Evolutionary conservation across 2,113 vertebrate genomes (phyloP), one percentile per base, ranked within the genome.

Genomic region (Thunnus thynnus): DNA sequence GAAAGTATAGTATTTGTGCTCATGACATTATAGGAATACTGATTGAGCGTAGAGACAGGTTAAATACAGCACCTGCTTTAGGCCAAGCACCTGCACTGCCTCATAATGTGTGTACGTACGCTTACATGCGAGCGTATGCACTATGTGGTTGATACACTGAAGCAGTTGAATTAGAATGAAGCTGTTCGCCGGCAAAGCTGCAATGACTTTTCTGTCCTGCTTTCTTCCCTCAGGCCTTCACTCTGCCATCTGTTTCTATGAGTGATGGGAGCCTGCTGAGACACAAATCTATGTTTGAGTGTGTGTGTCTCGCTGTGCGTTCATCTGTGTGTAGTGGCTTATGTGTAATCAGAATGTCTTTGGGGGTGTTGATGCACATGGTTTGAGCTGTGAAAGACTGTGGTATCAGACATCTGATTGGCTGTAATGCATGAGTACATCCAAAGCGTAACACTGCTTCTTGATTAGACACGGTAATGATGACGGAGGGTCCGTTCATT

Each of bases 241-340:
- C 63, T 46, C 57, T 9, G 16, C 81, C 89, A 85, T 90, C 90
- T 86, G 86, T 84, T 88, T 78, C 66, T 84, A 11, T 84, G 86
- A 84, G 60, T 76, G 86, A 82, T 55, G 67, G 71, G 60, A 74
- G 67, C 81, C 80, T 60, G 76, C 71, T 71, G 78, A 82, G 83
- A 82, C 72, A 70, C 77, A 80, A 54, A 88, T 84, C 58, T 64
- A 61, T 83, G 86, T 64, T 44, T 65, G 16, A 62, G 60, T 60
- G 72, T 27, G 12, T 58, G 12, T 58, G 25, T n/a, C 51, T 48
- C 2, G 51, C 8, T 63, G n/a, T 71, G 25, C 71, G 48, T 67
- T 11, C 18, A 13, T 41, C 36, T 60, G 74, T 82, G 87, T 81
- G 69, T 32, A 7, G 67, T 6, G 70, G 61, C 77, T 84, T 62